Percentiles rank a stretch among this genome's conserved stretches.
These are phyloP conservation scores for Mesorhabditis sp. DNA, from an alignment of 2,888 invertebrate species.

Conservation along the genomic window DNA sequence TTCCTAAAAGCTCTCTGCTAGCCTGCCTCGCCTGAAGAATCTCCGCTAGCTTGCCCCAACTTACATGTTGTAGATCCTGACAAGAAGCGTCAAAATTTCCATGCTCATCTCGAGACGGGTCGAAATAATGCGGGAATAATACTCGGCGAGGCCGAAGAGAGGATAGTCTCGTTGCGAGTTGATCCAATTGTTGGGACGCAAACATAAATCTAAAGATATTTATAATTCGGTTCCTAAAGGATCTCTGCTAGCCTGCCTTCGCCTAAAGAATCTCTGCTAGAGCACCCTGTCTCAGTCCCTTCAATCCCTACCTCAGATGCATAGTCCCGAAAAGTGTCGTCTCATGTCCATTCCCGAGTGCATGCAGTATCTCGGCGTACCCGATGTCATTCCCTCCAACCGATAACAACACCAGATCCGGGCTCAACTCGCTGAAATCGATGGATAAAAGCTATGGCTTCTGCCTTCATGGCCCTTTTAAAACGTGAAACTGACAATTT, in stretches of 20 bases:
- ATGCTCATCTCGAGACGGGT: not conserved
- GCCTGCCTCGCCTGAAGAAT: too few species aligned
- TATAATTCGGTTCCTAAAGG: not conserved
- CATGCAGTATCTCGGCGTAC: constrained; percentile 36
- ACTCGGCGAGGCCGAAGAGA: not conserved
- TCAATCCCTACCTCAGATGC: not conserved
- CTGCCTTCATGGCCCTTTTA: not conserved
- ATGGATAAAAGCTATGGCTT: too few species aligned
- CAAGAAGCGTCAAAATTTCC: not conserved
- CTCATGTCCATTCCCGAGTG: not conserved
- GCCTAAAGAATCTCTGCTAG: not conserved
- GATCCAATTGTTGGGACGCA: not conserved
- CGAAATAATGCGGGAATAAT: constrained; percentile 2
- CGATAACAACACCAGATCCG: constrained; percentile 41
- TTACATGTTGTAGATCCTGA: not conserved
- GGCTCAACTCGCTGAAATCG: constrained; percentile 25
- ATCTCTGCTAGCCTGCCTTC: not conserved
- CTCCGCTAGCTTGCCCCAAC: not conserved
- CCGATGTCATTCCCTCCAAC: constrained; percentile 55
- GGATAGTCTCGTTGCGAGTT: not conserved
- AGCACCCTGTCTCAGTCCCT: too few species aligned
- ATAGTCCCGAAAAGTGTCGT: not conserved
- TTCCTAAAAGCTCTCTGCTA: too few species aligned
- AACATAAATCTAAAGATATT: constrained; percentile 3
- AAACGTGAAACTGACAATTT: not conserved